Conservation (phyloP, 2,113 vertebrate genomes). For the Phodopus roborovskii region DNA sequence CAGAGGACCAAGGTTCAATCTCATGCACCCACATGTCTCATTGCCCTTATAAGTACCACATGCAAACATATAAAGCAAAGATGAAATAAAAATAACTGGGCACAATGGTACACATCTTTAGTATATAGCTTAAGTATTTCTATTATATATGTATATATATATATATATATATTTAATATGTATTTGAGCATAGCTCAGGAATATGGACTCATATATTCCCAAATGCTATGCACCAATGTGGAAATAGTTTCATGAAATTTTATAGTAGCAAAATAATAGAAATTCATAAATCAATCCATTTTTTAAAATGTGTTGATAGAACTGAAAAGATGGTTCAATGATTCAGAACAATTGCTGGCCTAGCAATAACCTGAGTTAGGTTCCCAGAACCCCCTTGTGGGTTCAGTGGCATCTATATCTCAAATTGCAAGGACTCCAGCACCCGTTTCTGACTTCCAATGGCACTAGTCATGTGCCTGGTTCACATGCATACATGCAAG, state of each 20-base stretch:
- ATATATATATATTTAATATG: neutral
- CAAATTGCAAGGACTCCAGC: neutral
- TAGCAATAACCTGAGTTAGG: neutral
- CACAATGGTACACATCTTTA: neutral
- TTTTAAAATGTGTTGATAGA: neutral
- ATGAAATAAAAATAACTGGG: neutral
- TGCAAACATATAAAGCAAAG: neutral
- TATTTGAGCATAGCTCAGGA: neutral
- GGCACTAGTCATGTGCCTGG: neutral
- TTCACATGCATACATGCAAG: neutral
- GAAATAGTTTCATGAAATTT: neutral
- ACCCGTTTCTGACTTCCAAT: neutral
- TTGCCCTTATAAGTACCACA: neutral
- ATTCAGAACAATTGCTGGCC: neutral
- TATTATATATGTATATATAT: neutral
- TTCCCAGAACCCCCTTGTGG: neutral
- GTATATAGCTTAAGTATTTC: neutral
- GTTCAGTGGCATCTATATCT: neutral
- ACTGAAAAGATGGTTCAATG: neutral
- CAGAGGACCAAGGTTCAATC: neutral
- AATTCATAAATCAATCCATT: neutral
- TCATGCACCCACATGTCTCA: neutral
- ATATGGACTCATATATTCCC: neutral
- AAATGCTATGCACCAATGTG: neutral
- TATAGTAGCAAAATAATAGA: neutral